Percentiles rank a stretch among this genome's conserved stretches.
phyloP scores from a whole-genome alignment of 2,113 vertebrate genomes.

The Caloenas nicobarica region DNA sequence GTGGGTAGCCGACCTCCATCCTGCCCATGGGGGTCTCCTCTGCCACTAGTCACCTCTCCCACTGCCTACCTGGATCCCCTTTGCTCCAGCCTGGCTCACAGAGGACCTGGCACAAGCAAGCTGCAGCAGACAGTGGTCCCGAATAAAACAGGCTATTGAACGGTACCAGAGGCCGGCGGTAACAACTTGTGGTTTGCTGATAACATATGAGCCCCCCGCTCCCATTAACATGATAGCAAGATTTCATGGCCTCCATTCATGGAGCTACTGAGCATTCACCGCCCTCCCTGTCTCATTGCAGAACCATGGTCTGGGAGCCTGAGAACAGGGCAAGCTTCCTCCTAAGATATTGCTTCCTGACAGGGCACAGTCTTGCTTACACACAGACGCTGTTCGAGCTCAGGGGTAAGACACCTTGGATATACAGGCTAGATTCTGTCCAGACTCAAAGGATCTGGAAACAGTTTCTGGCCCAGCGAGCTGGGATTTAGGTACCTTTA shows the following conservation, averaged over 20 bases:
- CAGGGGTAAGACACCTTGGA: not conserved
- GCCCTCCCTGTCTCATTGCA: not conserved
- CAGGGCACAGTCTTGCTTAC: not conserved
- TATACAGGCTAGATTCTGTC: not conserved
- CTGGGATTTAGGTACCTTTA: not conserved
- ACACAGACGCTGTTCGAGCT: rapidly evolving
- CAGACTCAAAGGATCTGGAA: not conserved
- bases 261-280: not conserved
- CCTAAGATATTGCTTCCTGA: not conserved
- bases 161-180: not conserved
- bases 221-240: not conserved
- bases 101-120: not conserved
- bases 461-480: not conserved
- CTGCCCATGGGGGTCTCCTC: not conserved
- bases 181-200: not conserved
- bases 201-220: rapidly evolving
- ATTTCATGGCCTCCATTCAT: not conserved
- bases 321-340: not conserved
- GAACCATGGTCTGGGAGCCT: not conserved
- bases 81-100: not conserved
- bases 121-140: not conserved
- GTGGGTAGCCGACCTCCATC: not conserved
- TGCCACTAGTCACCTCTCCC: not conserved
- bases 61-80: not conserved
- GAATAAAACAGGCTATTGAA: not conserved